phyloP scores from a whole-genome alignment of 1,140 invertebrate genomes.

The Himalopsyche phryganea region DNA sequence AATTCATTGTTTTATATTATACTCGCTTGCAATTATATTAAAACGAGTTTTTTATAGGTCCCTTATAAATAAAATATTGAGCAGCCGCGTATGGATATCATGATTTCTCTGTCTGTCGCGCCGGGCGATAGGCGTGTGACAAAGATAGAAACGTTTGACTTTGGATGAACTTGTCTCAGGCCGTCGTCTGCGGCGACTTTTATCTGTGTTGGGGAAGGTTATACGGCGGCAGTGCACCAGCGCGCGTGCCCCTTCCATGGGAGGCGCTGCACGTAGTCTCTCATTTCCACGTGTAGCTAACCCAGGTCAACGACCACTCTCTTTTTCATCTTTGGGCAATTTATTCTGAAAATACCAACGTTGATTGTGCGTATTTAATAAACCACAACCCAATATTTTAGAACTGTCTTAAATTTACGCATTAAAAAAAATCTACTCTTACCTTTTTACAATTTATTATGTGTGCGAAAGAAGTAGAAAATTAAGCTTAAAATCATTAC shows the following conservation, averaged over 20 bases:
- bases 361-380: constrained; percentile 16
- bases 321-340: constrained; percentile 34
- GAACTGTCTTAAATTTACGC: neutral
- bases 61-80: too few relatives aligned
- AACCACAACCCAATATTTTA: neutral
- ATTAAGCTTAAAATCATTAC: too few relatives aligned
- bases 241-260: constrained; percentile 22
- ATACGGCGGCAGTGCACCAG: constrained; percentile 24
- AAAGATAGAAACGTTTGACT: constrained; percentile 26
- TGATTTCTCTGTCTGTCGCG: constrained; percentile 3
- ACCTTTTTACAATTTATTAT: too few relatives aligned
- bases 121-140: neutral
- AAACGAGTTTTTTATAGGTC: too few relatives aligned
- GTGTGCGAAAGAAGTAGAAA: too few relatives aligned
- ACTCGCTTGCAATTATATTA: too few relatives aligned
- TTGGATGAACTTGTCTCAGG: constrained; percentile 30
- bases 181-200: constrained; percentile 24
- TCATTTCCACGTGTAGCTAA: constrained; percentile 23
- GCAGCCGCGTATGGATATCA: too few relatives aligned
- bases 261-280: neutral
- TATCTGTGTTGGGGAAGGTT: constrained; percentile 36
- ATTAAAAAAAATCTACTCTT: neutral
- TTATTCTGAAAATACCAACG: constrained; percentile 5
- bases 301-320: constrained; percentile 33
- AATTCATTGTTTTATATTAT: too few relatives aligned